Percentiles rank a stretch among this genome's conserved stretches.
Evolutionary conservation across 2,888 invertebrate species (phyloP).

Genomic region (Bruchidius siliquastri): DNA sequence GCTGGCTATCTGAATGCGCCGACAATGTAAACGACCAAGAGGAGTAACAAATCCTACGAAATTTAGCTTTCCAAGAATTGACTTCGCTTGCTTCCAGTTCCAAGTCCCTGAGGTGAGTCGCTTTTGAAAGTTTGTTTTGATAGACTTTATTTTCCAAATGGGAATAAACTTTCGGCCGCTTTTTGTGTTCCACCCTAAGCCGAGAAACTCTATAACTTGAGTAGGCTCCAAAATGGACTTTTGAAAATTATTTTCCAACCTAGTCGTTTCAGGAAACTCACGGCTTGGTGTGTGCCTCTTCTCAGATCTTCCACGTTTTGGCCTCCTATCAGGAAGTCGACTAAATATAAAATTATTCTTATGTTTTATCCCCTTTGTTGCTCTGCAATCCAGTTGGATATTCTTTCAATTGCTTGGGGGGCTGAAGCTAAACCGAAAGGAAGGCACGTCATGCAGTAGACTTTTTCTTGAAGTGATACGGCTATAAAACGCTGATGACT

Average conservation of each 20-base stretch:
- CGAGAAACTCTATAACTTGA: slow-evolving; percentile 13
- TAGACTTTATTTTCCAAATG: background rate
- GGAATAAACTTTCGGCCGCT: background rate
- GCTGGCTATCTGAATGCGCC: slow-evolving; percentile 9
- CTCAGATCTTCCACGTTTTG: slow-evolving; percentile 1
- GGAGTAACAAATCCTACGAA: slow-evolving; percentile 15
- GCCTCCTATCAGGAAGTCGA: slow-evolving; percentile 11
- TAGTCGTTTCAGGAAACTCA: background rate
- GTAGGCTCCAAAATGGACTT: background rate
- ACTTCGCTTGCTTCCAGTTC: slow-evolving; percentile 1
- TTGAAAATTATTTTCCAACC: background rate
- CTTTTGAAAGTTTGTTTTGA: background rate
- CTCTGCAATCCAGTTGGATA: slow-evolving; percentile 27
- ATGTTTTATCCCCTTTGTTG: slow-evolving; percentile 17
- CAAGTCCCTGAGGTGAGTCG: background rate
- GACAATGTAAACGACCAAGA: slow-evolving; percentile 12
- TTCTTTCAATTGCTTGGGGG: slow-evolving; percentile 21
- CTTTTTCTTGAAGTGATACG: slow-evolving; percentile 7
- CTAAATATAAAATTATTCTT: slow-evolving; percentile 27
- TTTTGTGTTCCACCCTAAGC: slow-evolving; percentile 15
- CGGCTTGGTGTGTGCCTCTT: background rate
- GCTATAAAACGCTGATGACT: slow-evolving; percentile 16
- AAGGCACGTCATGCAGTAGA: slow-evolving; percentile 19
- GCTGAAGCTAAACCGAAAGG: slow-evolving; percentile 30
- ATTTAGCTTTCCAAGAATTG: slow-evolving; percentile 14